phyloP scores from a whole-genome alignment of 2,113 vertebrate genomes.

The Semicossyphus pulcher region DNA sequence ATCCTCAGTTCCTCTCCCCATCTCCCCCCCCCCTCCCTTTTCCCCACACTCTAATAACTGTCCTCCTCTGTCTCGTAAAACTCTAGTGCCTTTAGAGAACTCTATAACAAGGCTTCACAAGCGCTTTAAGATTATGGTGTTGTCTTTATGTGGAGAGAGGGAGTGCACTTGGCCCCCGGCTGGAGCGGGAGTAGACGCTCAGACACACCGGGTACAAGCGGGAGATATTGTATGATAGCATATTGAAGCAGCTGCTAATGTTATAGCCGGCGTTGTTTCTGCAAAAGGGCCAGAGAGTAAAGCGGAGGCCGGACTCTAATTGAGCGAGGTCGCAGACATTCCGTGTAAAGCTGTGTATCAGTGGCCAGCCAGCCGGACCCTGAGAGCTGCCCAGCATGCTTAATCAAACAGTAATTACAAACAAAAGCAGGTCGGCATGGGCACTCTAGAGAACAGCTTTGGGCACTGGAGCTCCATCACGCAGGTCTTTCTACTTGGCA shows the following conservation, averaged over 20 bases:
- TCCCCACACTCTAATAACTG: slow-evolving; percentile 69
- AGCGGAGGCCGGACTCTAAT: slow-evolving; percentile 62
- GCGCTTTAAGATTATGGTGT: slow-evolving; percentile 74
- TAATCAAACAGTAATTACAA: slow-evolving; percentile 86
- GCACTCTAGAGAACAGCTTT: slow-evolving; percentile 71
- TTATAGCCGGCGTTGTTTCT: slow-evolving; percentile 44
- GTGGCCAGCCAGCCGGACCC: slow-evolving; percentile 71
- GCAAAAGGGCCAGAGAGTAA: slow-evolving; percentile 35
- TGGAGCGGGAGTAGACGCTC: slow-evolving; percentile 29
- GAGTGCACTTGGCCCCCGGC: slow-evolving; percentile 49
- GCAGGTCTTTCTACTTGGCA: slow-evolving; percentile 75
- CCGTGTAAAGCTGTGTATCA: slow-evolving; percentile 78
- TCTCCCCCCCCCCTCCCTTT: slow-evolving; percentile 34
- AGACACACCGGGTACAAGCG: slow-evolving; percentile 28
- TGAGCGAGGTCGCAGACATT: slow-evolving; percentile 79
- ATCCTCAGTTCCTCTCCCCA: slow-evolving; percentile 26
- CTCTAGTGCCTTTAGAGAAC: slow-evolving; percentile 76
- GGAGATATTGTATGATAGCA: slow-evolving; percentile 32
- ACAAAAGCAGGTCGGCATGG: slow-evolving; percentile 83
- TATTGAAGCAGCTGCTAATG: slow-evolving; percentile 45
- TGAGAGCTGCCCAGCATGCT: slow-evolving; percentile 81
- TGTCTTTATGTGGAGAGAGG: slow-evolving; percentile 75
- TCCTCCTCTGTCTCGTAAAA: slow-evolving; percentile 76
- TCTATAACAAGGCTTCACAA: slow-evolving; percentile 82
- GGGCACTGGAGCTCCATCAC: slow-evolving; percentile 71